A percentile compares a stretch with the other conserved stretches of the same genome.
Conservation (phyloP, 2,113 vertebrate species). For the Phasianus colchicus region DNA sequence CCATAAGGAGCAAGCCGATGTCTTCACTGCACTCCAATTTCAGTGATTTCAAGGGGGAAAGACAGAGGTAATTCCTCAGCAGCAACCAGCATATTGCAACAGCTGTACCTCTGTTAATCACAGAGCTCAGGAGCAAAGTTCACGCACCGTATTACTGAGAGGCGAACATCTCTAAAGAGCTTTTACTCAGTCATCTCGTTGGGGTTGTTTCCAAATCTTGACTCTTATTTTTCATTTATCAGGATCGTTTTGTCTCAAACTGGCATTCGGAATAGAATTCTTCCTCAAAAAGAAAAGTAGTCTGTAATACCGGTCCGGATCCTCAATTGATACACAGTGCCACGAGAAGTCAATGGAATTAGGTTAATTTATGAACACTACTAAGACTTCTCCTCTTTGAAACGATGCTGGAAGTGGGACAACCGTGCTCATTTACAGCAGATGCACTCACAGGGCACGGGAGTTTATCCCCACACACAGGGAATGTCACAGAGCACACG, state of each 20-base stretch:
- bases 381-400: neutral
- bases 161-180: neutral
- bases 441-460: neutral
- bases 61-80: neutral
- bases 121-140: neutral
- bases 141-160: neutral
- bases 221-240: neutral
- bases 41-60: neutral
- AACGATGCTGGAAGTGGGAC: neutral
- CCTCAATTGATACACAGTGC: neutral
- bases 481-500: neutral
- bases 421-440: neutral
- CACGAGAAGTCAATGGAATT: neutral
- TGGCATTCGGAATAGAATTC: neutral
- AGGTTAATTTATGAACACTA: slow-evolving; percentile 1
- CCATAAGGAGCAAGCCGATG: neutral
- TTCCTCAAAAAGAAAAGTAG: neutral
- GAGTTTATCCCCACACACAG: neutral
- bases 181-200: neutral
- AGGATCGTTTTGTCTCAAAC: neutral
- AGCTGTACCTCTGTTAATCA: neutral
- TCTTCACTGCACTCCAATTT: neutral
- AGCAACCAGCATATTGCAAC: neutral
- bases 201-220: neutral
- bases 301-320: neutral